Base-by-base conservation (phyloP, 2,888 invertebrate genomes). In the Allygus modestus region DNA sequence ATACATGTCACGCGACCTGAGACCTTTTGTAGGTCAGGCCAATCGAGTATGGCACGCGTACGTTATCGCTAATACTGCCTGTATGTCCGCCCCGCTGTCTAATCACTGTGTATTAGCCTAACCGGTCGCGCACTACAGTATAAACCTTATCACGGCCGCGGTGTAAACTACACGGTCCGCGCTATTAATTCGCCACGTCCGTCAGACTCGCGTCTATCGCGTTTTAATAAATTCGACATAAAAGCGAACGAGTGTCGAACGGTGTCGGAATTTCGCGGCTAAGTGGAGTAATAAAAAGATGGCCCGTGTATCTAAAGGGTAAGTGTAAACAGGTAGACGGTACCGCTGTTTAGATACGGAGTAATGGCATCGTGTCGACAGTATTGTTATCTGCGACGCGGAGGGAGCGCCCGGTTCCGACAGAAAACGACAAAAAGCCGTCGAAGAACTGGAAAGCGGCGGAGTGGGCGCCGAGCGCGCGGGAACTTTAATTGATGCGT, bases 261-360 rank as follows among this genome's bases (percentile, higher is more conserved):
- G 69, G n/a, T 26, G 33, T n/a, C n/a, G 73, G 82, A 73, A 82
- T 71, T 82, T 82, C 73, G 71, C 51, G 69, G 82, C 71, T 43
- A 82, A 82, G 82, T 82, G 82, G 82, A 28, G 54, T 82, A 82
- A 82, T 82, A 82, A 82, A 82, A 82, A 71, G 82, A 82, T 82
- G 82, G 73, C 0, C 81, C 33, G 69, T 65, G 71, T 82, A 82
- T 82, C 82, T 82, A 46, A 65, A 73, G 51, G 82, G 71, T 54
- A 33, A 73, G 71, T 82, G 82, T 82, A 82, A 82, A 82, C 82
- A 82, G n/a, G 73, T 43, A 73, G 82, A 54, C 33, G 17, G 71
- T 82, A 71, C 73, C 43, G 82, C 73, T 82, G 82, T 82, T 82
- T 82, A 46, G 82, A 71, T 82, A 82, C 51, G 82, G 51, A 82